Evolutionary conservation across 2,797 vertebrate species (phyloP).

Genomic region (Okamejei kenojei): DNA sequence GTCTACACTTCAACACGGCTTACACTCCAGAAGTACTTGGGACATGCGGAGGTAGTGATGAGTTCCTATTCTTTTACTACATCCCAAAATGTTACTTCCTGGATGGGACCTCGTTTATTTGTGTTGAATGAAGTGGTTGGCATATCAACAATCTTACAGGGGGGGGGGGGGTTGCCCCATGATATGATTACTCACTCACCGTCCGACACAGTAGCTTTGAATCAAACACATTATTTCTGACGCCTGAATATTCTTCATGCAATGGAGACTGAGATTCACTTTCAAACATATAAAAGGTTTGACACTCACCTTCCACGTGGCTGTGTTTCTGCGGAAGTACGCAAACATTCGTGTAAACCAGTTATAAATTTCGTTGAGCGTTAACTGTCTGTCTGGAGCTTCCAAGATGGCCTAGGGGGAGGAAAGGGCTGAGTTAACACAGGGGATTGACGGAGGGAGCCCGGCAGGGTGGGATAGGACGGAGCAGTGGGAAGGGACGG

Average conservation of each 20-base stretch:
- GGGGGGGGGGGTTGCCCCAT: too few species aligned
- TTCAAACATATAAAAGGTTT: neutral
- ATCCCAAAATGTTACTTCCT: too few species aligned
- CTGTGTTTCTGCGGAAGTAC: conserved; percentile 98
- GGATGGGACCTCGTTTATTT: too few species aligned
- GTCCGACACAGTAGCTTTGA: too few species aligned
- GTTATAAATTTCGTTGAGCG: conserved; percentile 97
- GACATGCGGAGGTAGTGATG: too few species aligned
- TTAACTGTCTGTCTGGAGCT: conserved; percentile 94
- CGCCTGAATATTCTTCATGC: neutral
- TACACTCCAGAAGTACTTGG: neutral
- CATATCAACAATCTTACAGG: too few species aligned
- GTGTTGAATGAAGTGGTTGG: too few species aligned
- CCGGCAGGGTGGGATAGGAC: neutral
- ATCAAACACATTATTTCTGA: neutral
- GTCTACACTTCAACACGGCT: neutral
- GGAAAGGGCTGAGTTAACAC: neutral
- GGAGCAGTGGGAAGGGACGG: neutral
- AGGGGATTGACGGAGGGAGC: neutral
- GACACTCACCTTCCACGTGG: conserved; percentile 89
- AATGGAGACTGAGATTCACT: neutral
- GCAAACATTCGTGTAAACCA: conserved; percentile 99
- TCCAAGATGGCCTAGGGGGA: conserved; percentile 85
- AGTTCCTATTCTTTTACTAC: too few species aligned
- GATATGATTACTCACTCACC: too few species aligned